Base-by-base conservation (phyloP, 1,140 invertebrate genomes). In the Cydia splendana region DNA sequence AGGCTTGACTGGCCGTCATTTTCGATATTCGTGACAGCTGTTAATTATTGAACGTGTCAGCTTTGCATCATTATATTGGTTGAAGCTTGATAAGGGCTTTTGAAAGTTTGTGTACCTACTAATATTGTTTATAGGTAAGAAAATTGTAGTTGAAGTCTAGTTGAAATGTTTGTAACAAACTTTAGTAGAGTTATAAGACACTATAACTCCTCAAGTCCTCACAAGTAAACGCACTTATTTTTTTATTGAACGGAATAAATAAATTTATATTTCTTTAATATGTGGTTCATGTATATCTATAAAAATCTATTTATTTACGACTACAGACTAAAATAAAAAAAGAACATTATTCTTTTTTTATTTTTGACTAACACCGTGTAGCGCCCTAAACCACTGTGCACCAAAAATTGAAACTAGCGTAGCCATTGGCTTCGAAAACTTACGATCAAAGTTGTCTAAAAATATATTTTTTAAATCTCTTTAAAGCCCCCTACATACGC, bases 401-500 rank as follows among this genome's bases (percentile, higher is more conserved):
- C 65, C 7, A 62, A 62, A 71, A 18, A 45, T 45, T 20, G 38
- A 71, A 71, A 71, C 67, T 71, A 42, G 30, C 67, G 67, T 71
- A 42, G 38, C 67, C 38, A 71, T 42, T 71, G 38, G 67, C 67
- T 18, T 45, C 38, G 18, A 71, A 71, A 45, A 71, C 67, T 71
- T 71, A 42, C 34, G 67, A 71, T 71, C 67, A 71, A 71, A 71
- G 67, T 71, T 71, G 67, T 34, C 67, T 71, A 71, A 74, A 74
- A 74, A 74, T 51, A 53, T 74, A 28, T 81, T 84, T 87, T 88
- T 84, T 77, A 85, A 87, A 85, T 85, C 84, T 81, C 80, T 86
- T 83, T 85, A 86, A 82, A 82, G 79, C 80, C 80, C 81, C 82
- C 80, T 78, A 76, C 80, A 71, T 77, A 73, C 65, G 75, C 80